Percentiles rank a stretch among this genome's conserved stretches.
Conservation (phyloP, 2,888 invertebrate species). For the Nematopogon swammerdamellus region DNA sequence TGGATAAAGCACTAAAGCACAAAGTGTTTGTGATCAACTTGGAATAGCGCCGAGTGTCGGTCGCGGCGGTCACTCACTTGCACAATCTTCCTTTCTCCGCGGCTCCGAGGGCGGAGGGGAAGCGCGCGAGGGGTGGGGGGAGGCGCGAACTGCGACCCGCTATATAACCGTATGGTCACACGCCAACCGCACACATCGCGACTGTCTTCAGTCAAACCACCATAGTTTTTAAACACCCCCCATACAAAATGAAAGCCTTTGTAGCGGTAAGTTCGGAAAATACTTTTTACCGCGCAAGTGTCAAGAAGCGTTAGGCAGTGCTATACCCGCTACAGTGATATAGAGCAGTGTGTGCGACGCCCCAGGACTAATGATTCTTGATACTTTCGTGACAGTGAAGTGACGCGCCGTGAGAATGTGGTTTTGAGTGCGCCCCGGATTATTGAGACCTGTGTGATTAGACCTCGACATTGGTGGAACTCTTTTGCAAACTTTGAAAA, state of each 20-base stretch:
- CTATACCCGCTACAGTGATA: not conserved
- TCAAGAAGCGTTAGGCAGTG: not conserved
- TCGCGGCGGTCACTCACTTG: not conserved
- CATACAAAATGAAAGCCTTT: constrained; percentile 40
- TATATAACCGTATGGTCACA: not conserved
- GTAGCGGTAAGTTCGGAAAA: constrained; percentile 52
- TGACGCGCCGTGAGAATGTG: not conserved
- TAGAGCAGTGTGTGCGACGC: not conserved
- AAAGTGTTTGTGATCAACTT: too few species aligned
- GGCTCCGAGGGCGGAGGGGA: not conserved
- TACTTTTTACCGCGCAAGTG: not conserved
- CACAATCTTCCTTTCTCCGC: not conserved
- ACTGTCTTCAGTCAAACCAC: not conserved
- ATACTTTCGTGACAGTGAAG: not conserved
- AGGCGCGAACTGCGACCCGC: not conserved
- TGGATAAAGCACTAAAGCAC: too few species aligned
- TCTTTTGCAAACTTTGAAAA: too few species aligned
- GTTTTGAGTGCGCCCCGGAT: not conserved
- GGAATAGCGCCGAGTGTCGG: not conserved
- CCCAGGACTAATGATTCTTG: not conserved
- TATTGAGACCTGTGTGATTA: too few species aligned
- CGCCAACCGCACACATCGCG: not conserved
- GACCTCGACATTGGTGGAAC: too few species aligned
- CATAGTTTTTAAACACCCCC: not conserved
- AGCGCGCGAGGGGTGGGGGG: not conserved